Evolutionary conservation across 1,140 invertebrate genomes (phyloP).

Genomic region (Atta texana): DNA sequence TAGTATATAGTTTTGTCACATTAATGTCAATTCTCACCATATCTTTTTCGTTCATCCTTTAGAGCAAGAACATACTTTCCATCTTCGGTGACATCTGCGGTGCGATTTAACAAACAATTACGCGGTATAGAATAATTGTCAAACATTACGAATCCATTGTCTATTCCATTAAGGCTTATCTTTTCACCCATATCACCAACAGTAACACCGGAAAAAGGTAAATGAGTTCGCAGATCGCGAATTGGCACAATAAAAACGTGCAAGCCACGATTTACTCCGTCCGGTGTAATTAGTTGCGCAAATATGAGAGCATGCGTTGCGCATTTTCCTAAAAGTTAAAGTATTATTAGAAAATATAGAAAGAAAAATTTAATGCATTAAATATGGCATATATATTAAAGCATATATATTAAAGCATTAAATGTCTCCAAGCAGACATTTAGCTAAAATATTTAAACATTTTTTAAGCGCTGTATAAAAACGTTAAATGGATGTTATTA

Average conservation of each 20-base stretch:
- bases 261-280: slow-evolving; percentile 94
- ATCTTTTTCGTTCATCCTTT: slow-evolving; percentile 92
- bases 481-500: no score
- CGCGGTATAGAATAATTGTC: slow-evolving; percentile 94
- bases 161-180: slow-evolving; percentile 94
- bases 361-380: background rate
- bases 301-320: slow-evolving; percentile 95
- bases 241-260: slow-evolving; percentile 95
- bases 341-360: slow-evolving; percentile 7
- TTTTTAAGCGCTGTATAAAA: no score
- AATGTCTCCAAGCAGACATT: no score
- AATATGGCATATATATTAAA: background rate
- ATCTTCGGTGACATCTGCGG: slow-evolving; percentile 94
- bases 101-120: slow-evolving; percentile 94
- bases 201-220: slow-evolving; percentile 90
- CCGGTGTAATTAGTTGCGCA: slow-evolving; percentile 92
- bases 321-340: slow-evolving; percentile 89
- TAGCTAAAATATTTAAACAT: no score
- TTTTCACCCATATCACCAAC: slow-evolving; percentile 96
- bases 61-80: slow-evolving; percentile 93
- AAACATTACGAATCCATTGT: slow-evolving; percentile 97
- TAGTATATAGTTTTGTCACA: background rate
- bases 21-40: slow-evolving; percentile 84
- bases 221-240: slow-evolving; percentile 91
- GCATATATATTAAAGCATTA: no score